phyloP scores from a whole-genome alignment of 2,113 vertebrate genomes.

The Lipophrys pholis region DNA sequence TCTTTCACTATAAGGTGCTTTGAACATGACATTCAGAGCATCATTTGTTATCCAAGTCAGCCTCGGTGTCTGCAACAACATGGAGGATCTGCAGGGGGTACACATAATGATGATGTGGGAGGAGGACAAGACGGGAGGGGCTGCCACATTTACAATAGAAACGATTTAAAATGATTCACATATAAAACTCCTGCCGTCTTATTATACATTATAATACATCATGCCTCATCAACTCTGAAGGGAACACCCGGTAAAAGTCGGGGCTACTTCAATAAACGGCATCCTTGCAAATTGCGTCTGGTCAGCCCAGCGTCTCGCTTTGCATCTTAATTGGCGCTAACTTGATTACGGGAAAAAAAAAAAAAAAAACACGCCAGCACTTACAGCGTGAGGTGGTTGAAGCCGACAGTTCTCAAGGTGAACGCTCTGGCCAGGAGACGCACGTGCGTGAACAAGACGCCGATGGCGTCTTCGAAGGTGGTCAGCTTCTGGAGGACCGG shows the following conservation, averaged over 20 bases:
- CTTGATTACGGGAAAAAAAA: constrained; percentile 2
- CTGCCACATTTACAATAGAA: constrained; percentile 18
- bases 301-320: constrained; percentile 27
- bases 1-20: constrained; percentile 18
- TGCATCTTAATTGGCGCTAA: constrained; percentile 62
- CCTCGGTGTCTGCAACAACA: constrained; percentile 5
- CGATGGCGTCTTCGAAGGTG: constrained; percentile 93
- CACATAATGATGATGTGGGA: constrained; percentile 48
- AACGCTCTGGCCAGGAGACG: constrained; percentile 94
- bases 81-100: constrained; percentile 28
- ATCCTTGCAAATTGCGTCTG: constrained; percentile 51
- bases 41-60: constrained; percentile 16
- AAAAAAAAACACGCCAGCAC: constrained; percentile 60
- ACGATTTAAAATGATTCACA: constrained; percentile 41
- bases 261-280: constrained; percentile 16
- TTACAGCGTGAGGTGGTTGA: constrained; percentile 99
- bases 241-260: constrained; percentile 19
- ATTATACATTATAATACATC: constrained; percentile 56
- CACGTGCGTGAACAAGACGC: constrained; percentile 94
- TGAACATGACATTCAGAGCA: constrained; percentile 44
- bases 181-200: constrained; percentile 40
- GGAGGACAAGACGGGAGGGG: constrained; percentile 20
- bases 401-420: constrained; percentile 97
- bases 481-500: constrained; percentile 98
- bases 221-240: constrained; percentile 56